Evolutionary conservation across 2,113 vertebrate genomes (phyloP).

Genomic region (Carollia perspicillata): DNA sequence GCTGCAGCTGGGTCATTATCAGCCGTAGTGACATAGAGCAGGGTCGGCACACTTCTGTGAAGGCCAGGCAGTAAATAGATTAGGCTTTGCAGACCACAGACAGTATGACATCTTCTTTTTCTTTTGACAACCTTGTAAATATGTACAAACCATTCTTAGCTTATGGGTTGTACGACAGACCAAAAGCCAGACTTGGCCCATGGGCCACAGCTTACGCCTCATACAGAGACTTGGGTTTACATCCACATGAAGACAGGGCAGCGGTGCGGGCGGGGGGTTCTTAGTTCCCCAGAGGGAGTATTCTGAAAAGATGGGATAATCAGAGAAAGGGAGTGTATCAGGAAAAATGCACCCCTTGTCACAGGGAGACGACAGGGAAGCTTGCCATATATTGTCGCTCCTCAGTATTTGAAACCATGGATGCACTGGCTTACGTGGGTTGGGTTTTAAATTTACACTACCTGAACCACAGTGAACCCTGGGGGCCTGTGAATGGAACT

Average conservation of each 20-base stretch:
- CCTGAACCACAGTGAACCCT: background rate
- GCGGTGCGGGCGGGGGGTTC: no score
- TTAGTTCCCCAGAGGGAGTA: background rate
- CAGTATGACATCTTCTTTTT: background rate
- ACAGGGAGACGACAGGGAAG: background rate
- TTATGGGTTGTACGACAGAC: background rate
- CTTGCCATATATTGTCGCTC: background rate
- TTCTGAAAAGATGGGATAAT: background rate
- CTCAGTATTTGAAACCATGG: background rate
- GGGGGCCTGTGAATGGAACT: background rate
- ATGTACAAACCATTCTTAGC: background rate
- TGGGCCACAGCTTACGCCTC: background rate
- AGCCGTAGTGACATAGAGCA: background rate
- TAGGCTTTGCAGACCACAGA: background rate
- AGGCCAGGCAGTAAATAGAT: background rate
- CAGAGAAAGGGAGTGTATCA: background rate
- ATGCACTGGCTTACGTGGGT: background rate
- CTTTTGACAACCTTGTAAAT: background rate
- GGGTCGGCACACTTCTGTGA: rapidly evolving
- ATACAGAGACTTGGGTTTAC: background rate
- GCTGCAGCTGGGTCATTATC: background rate
- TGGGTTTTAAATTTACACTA: background rate
- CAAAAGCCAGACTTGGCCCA: background rate
- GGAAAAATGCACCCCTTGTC: background rate
- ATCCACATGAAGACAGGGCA: background rate